A percentile compares a stretch with the other conserved stretches of the same genome.
Evolutionary conservation across 2,113 vertebrate species (phyloP).

Genomic region (Hemiscyllium ocellatum): DNA sequence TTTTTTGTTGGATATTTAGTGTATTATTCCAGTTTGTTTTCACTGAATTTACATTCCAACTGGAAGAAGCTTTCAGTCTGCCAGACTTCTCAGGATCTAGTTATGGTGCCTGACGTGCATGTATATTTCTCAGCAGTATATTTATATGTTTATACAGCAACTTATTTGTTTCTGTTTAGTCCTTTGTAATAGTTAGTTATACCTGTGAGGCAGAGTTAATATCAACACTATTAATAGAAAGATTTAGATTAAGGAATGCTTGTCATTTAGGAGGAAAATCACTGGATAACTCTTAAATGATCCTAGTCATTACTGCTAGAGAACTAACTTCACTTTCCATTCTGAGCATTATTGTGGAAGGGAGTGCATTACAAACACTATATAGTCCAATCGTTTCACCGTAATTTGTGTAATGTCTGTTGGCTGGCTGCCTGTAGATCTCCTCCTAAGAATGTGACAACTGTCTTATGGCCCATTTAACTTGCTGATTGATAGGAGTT

Average conservation of each 20-base stretch:
- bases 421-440: background rate
- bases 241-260: background rate
- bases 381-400: background rate
- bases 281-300: background rate
- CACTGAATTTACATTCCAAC: background rate
- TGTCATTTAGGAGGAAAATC: background rate
- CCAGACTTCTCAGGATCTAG: background rate
- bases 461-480: background rate
- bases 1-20: background rate
- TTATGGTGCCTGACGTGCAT: background rate
- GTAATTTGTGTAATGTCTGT: background rate
- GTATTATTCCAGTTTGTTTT: background rate
- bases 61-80: background rate
- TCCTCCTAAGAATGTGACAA: background rate
- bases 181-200: background rate
- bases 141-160: background rate
- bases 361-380: background rate
- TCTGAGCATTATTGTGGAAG: background rate
- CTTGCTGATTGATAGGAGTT: background rate
- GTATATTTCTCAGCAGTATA: background rate
- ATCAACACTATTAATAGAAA: background rate
- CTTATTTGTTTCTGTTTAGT: background rate
- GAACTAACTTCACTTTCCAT: background rate
- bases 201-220: background rate
- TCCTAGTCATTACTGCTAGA: background rate